Percentiles rank a stretch among this genome's conserved stretches.
These are phyloP conservation scores for Apamea monoglypha DNA, from an alignment of 2,888 invertebrate genomes.

Conservation along the genomic window DNA sequence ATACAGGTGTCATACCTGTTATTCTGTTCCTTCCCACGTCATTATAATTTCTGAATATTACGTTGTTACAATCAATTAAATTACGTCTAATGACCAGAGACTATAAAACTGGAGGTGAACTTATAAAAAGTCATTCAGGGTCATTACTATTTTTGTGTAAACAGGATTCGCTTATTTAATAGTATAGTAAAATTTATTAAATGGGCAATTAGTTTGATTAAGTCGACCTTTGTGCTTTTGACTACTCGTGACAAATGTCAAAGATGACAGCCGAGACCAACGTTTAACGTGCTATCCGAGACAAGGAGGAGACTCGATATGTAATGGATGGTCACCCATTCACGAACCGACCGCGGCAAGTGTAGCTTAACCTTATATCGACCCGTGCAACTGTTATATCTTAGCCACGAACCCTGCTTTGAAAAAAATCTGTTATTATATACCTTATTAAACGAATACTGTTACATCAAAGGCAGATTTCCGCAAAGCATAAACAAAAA, in stretches of 20 bases:
- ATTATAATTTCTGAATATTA: neutral
- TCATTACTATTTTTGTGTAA: constrained; percentile 4
- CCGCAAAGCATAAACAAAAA: neutral
- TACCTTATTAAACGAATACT: neutral
- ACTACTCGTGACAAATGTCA: neutral
- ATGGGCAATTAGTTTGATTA: neutral
- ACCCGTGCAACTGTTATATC: too few species aligned
- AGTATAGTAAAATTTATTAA: neutral
- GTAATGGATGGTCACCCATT: too few species aligned
- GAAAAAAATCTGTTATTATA: neutral
- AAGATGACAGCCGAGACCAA: neutral
- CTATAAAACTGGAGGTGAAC: neutral
- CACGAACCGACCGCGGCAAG: too few species aligned
- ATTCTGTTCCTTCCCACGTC: neutral
- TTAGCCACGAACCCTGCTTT: too few species aligned
- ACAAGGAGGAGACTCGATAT: neutral
- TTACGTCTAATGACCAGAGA: neutral
- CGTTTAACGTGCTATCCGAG: too few species aligned
- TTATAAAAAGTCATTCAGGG: constrained; percentile 21
- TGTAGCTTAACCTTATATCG: too few species aligned
- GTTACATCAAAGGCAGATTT: neutral
- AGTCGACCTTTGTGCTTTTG: neutral
- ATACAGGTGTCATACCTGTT: neutral
- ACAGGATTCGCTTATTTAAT: neutral
- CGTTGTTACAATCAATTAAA: constrained; percentile 6